Conservation (phyloP, 2,888 invertebrate genomes). For the Philereme vetulata region DNA sequence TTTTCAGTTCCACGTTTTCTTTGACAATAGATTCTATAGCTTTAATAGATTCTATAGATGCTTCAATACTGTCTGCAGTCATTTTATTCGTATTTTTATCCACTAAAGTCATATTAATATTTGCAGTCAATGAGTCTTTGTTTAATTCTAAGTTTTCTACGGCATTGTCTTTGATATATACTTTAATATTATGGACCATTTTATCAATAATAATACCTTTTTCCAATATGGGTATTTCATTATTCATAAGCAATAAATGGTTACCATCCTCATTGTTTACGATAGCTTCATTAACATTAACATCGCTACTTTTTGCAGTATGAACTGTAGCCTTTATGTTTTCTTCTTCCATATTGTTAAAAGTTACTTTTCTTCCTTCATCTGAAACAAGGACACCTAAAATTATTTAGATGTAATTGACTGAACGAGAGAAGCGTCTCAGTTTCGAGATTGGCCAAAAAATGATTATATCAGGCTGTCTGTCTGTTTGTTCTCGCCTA, state of each 20-base stretch:
- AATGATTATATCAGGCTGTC: no score
- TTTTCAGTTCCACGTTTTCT: constrained; percentile 1
- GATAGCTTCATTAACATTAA: neutral
- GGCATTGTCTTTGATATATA: neutral
- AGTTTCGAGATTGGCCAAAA: no score
- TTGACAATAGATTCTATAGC: neutral
- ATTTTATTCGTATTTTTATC: neutral
- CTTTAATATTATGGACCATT: neutral
- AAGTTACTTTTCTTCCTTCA: constrained; percentile 4
- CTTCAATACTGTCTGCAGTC: neutral
- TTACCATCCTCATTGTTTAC: neutral
- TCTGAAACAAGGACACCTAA: constrained; percentile 22
- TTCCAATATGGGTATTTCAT: neutral
- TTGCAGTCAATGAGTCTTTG: neutral
- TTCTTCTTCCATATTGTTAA: neutral
- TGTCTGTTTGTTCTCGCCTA: no score
- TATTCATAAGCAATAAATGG: neutral
- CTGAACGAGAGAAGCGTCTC: no score
- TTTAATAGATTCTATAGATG: neutral
- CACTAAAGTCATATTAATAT: neutral
- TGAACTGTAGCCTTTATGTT: neutral
- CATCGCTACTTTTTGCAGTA: neutral
- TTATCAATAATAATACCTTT: neutral
- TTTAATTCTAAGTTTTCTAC: neutral
- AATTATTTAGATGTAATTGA: no score